phyloP scores from a whole-genome alignment of 2,113 vertebrate genomes.

The Australoheros scitulus region DNA sequence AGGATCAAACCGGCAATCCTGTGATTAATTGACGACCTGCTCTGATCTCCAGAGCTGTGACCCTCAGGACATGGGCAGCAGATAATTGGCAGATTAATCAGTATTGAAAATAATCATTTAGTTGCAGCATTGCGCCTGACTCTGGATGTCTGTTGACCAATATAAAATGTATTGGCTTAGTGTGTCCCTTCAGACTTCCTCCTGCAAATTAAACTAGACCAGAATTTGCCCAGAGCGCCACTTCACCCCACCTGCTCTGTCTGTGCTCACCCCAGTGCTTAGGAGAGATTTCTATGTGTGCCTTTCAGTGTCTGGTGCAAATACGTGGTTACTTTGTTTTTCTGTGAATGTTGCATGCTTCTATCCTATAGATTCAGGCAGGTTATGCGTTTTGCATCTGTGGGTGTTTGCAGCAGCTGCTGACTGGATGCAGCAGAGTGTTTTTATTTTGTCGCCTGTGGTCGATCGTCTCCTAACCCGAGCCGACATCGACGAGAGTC shows the following conservation, averaged over 20 bases:
- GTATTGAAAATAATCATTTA: constrained; percentile 28
- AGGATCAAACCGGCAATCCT: not conserved
- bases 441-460: constrained; percentile 55
- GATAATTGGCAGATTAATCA: constrained; percentile 49
- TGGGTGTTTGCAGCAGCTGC: constrained; percentile 47
- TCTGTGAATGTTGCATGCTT: not conserved
- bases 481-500: constrained; percentile 43
- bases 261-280: not conserved
- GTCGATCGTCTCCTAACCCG: constrained; percentile 44
- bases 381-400: constrained; percentile 21
- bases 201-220: constrained; percentile 23
- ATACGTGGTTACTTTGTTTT: not conserved
- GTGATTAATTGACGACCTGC: constrained; percentile 12
- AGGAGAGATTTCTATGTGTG: not conserved
- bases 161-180: constrained; percentile 10
- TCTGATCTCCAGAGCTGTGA: not conserved
- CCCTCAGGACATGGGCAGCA: not conserved
- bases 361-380: not conserved
- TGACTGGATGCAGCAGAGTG: constrained; percentile 35
- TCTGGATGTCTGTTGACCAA: not conserved
- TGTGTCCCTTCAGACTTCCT: constrained; percentile 29
- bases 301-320: not conserved
- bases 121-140: not conserved
- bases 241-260: constrained; percentile 15
- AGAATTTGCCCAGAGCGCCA: constrained; percentile 24